These are phyloP conservation scores for Rhamphomyia laevipes DNA, from an alignment of 2,888 invertebrate species.

Conservation along the genomic window DNA sequence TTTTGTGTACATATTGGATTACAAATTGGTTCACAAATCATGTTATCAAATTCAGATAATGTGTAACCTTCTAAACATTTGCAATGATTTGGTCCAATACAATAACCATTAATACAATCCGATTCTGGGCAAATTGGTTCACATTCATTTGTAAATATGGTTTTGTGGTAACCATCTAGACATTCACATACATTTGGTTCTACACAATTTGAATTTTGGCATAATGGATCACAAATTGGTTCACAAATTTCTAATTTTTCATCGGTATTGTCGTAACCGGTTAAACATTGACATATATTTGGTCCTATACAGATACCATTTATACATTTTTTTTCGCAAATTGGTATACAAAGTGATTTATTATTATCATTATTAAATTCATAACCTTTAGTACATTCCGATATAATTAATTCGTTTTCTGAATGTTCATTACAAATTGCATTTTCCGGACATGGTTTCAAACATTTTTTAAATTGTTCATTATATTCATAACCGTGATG, in stretches of 20 bases:
- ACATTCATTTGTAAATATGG: not conserved
- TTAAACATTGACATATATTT: conserved; percentile 31
- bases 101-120: conserved; percentile 22
- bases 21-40: conserved; percentile 28
- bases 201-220: conserved; percentile 3
- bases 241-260: not conserved
- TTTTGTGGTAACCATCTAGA: not conserved
- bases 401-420: too few species aligned
- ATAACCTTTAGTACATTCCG: too few species aligned
- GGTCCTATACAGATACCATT: conserved; percentile 38
- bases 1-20: conserved; percentile 26
- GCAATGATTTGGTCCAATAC: conserved; percentile 23
- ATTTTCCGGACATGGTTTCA: too few species aligned
- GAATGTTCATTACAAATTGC: too few species aligned
- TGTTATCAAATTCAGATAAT: not conserved
- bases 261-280: conserved; percentile 16
- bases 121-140: conserved; percentile 4
- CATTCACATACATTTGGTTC: conserved; percentile 8
- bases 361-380: too few species aligned
- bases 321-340: conserved; percentile 24
- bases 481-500: too few species aligned
- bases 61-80: conserved; percentile 22
- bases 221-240: conserved; percentile 8
- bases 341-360: conserved; percentile 34
- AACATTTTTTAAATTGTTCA: too few species aligned